phyloP scores from a whole-genome alignment of 2,797 vertebrate species.

The Sardinella longiceps region DNA sequence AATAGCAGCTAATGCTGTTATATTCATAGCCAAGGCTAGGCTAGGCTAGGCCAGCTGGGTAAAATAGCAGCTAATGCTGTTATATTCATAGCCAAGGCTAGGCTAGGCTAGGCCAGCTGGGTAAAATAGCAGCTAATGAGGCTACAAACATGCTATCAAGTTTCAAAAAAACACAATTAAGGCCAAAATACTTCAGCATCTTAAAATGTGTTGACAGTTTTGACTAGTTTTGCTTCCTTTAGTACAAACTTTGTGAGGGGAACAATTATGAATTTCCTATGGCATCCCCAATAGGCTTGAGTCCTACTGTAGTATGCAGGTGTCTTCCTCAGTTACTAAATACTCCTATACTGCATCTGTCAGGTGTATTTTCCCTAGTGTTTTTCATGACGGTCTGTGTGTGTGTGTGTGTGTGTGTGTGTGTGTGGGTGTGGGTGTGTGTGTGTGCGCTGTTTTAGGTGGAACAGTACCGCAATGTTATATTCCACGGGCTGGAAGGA shows the following conservation, averaged over 20 bases:
- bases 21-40: no score
- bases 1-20: no score
- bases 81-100: background rate
- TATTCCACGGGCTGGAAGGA: constrained; percentile 93
- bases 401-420: background rate
- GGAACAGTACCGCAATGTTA: constrained; percentile 90
- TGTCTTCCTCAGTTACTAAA: no score
- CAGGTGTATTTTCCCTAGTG: background rate
- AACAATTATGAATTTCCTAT: background rate
- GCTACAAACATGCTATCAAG: no score
- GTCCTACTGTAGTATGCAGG: no score
- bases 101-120: background rate
- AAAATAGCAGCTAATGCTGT: no score
- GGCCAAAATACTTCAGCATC: no score
- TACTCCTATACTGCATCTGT: no score
- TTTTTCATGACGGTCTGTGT: background rate
- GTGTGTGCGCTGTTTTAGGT: constrained; percentile 73
- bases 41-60: no score
- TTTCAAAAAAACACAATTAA: background rate
- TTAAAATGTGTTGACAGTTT: no score
- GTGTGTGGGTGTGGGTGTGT: background rate
- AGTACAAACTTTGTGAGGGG: background rate
- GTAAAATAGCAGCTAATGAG: background rate
- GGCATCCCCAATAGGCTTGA: background rate
- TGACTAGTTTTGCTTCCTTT: no score